These are phyloP conservation scores for Sciurus carolinensis DNA, from an alignment of 2,797 vertebrate species.

Conservation along the genomic window DNA sequence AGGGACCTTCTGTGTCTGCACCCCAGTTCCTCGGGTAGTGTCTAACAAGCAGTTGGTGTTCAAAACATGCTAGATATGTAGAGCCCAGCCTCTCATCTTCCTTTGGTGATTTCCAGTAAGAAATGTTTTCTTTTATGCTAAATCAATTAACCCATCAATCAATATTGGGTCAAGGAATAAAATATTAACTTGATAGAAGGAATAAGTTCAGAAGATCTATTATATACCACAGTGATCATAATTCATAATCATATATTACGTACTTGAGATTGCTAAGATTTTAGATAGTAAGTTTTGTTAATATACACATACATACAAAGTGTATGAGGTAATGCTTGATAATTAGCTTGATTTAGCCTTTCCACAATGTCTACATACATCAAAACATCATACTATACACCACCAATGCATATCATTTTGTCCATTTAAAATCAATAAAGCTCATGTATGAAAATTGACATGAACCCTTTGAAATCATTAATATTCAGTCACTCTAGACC, in stretches of 20 bases:
- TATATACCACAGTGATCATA: neutral
- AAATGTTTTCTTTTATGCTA: constrained; percentile 26
- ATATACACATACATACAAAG: neutral
- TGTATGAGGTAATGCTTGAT: neutral
- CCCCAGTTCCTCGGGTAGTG: neutral
- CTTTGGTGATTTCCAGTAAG: neutral
- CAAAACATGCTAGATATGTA: neutral
- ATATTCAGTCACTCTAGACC: neutral
- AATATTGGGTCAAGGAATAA: constrained; percentile 59
- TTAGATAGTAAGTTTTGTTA: constrained; percentile 26
- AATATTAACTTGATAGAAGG: constrained; percentile 21
- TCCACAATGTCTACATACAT: neutral
- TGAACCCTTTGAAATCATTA: neutral
- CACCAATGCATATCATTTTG: neutral
- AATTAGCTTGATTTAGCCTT: neutral
- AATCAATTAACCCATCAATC: constrained; percentile 57
- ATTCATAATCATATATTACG: neutral
- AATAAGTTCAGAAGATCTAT: constrained; percentile 57
- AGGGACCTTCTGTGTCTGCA: neutral
- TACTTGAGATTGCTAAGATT: neutral
- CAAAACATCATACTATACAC: neutral
- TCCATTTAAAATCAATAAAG: constrained; percentile 36
- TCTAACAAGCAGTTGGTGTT: neutral
- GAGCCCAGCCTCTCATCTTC: neutral
- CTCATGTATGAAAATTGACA: neutral